Percentiles rank a stretch among this genome's conserved stretches.
Evolutionary conservation across 2,888 invertebrate species (phyloP).

Genomic region (Rapana venosa): DNA sequence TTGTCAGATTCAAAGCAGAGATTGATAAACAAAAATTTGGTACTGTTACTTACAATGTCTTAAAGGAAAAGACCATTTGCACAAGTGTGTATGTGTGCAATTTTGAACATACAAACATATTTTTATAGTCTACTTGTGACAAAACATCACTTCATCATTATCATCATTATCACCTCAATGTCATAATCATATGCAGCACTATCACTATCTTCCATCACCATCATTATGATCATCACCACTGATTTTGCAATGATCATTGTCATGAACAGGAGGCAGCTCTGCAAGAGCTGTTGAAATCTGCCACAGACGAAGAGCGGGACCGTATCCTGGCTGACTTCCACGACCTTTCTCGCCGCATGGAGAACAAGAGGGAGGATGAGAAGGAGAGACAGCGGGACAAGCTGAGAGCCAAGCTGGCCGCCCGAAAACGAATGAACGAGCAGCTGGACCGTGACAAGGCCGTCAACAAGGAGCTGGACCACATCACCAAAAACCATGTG

Average conservation of each 20-base stretch:
- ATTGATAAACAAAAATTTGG: no score
- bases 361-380: slow-evolving; percentile 53
- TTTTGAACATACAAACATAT: no score
- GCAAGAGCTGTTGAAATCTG: slow-evolving; percentile 60
- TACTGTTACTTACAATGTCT: no score
- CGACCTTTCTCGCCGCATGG: slow-evolving; percentile 58
- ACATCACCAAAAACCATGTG: slow-evolving; percentile 71
- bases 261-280: slow-evolving; percentile 56
- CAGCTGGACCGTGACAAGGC: slow-evolving; percentile 71
- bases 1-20: no score
- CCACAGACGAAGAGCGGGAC: slow-evolving; percentile 64
- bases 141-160: no score
- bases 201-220: not conserved
- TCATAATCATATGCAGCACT: not conserved
- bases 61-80: no score
- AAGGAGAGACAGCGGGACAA: slow-evolving; percentile 62
- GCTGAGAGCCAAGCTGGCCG: slow-evolving; percentile 72
- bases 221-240: not conserved
- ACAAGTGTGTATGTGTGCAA: no score
- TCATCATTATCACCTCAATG: no score
- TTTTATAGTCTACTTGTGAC: no score
- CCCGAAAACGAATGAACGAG: slow-evolving; percentile 73
- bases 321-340: slow-evolving; percentile 66
- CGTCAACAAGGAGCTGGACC: slow-evolving; percentile 71
- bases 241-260: not conserved